Conservation (phyloP, 2,797 vertebrate genomes). For the Micrastur ruficollis region DNA sequence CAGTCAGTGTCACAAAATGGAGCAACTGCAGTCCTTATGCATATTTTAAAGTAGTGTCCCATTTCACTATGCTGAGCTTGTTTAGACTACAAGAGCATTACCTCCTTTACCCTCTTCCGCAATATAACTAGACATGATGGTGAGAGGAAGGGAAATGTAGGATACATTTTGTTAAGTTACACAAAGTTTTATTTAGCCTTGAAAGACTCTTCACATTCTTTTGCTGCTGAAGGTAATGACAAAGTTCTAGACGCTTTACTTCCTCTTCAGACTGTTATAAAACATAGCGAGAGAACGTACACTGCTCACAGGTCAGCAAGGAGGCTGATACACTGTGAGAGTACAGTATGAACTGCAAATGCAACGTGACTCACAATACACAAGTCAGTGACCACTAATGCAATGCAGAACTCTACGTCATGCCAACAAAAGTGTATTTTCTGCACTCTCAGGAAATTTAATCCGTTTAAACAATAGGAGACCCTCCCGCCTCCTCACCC, state of each 20-base stretch:
- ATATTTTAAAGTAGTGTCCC: constrained; percentile 52
- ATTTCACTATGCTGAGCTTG: constrained; percentile 13
- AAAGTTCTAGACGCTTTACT: neutral
- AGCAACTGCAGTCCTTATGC: constrained; percentile 45
- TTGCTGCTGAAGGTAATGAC: neutral
- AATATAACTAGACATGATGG: constrained; percentile 1
- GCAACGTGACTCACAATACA: neutral
- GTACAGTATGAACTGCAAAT: neutral
- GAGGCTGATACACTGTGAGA: neutral
- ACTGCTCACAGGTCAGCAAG: neutral
- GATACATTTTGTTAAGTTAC: constrained; percentile 8
- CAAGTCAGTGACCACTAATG: neutral
- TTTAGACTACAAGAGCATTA: constrained; percentile 42
- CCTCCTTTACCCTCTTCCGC: constrained; percentile 43
- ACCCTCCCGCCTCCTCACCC: rapidly evolving
- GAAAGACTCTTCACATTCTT: neutral
- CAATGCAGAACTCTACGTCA: neutral
- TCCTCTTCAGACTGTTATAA: neutral
- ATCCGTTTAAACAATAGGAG: neutral
- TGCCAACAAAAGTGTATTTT: neutral
- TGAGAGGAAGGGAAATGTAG: neutral
- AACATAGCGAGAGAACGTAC: neutral
- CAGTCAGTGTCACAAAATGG: neutral
- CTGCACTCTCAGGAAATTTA: neutral
- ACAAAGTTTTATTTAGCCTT: constrained; percentile 6